Evolutionary conservation across 2,888 invertebrate species (phyloP).

Genomic region (Branchellion lobata): DNA sequence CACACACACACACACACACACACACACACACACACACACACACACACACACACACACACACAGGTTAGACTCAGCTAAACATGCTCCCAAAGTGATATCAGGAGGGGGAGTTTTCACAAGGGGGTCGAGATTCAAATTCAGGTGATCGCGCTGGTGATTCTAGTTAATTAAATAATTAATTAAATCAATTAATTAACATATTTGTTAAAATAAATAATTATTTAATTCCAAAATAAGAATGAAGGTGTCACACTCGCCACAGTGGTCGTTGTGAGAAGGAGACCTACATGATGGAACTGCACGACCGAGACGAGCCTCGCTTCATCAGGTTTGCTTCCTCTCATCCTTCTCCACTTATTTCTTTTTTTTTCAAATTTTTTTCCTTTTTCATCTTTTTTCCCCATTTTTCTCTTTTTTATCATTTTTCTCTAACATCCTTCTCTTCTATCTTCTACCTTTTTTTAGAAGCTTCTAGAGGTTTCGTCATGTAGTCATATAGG

Average conservation of each 20-base stretch:
- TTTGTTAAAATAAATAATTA: too few species aligned
- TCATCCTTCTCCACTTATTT: not conserved
- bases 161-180: too few species aligned
- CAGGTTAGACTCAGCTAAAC: constrained; percentile 81
- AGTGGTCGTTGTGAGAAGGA: constrained; percentile 87
- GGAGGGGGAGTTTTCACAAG: constrained; percentile 89
- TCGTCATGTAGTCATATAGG: too few species aligned
- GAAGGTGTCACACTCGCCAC: constrained; percentile 53
- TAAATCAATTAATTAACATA: too few species aligned
- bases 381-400: not conserved
- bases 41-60: constrained; percentile 26
- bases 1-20: constrained; percentile 24
- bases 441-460: too few species aligned
- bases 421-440: too few species aligned
- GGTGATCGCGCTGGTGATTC: constrained; percentile 53
- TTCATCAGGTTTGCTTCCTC: constrained; percentile 57
- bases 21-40: not conserved
- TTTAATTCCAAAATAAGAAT: too few species aligned
- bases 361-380: not conserved
- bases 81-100: constrained; percentile 79
- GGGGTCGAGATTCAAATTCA: constrained; percentile 88
- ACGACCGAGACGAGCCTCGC: constrained; percentile 59
- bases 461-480: constrained; percentile 56
- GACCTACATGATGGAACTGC: constrained; percentile 74
- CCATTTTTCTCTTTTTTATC: not conserved